Evolutionary conservation across 2,797 vertebrate species (phyloP).

Genomic region (Leuciscus waleckii): DNA sequence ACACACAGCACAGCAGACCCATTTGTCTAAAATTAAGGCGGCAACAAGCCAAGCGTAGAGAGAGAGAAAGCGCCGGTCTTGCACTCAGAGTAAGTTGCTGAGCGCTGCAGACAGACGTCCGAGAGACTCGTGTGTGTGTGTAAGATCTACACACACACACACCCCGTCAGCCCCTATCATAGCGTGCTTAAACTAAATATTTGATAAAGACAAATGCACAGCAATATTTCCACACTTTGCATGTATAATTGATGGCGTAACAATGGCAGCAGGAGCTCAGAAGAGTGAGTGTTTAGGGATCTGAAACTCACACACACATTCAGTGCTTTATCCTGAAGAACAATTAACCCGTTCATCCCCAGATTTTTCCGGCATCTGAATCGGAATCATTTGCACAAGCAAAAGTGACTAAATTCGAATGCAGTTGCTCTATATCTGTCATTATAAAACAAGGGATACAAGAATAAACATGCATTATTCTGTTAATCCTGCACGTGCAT

Average conservation of each 20-base stretch:
- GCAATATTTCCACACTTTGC: slow-evolving; percentile 53
- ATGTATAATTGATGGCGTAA: slow-evolving; percentile 62
- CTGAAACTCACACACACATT: not conserved
- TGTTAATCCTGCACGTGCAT: not conserved
- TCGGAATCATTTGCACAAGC: not conserved
- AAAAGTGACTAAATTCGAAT: not conserved
- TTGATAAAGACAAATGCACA: slow-evolving; percentile 63
- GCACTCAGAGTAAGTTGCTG: slow-evolving; percentile 26
- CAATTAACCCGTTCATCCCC: not conserved
- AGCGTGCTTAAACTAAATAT: slow-evolving; percentile 52
- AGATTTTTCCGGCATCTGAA: not conserved
- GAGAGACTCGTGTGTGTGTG: not conserved
- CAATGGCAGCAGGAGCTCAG: slow-evolving; percentile 31
- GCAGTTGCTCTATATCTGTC: not conserved
- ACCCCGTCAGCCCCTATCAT: slow-evolving; percentile 23
- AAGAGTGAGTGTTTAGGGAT: slow-evolving; percentile 22
- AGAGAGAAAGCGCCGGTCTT: slow-evolving; percentile 15
- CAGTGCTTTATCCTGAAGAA: not conserved
- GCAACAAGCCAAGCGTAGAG: slow-evolving; percentile 15
- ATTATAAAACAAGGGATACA: not conserved
- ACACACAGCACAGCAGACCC: not conserved
- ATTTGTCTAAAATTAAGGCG: slow-evolving; percentile 15
- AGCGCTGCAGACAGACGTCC: slow-evolving; percentile 26
- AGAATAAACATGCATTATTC: not conserved
- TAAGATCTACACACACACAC: slow-evolving; percentile 18